Base-by-base conservation (phyloP, 2,113 vertebrate genomes). In the Hippoglossus stenolepis region DNA sequence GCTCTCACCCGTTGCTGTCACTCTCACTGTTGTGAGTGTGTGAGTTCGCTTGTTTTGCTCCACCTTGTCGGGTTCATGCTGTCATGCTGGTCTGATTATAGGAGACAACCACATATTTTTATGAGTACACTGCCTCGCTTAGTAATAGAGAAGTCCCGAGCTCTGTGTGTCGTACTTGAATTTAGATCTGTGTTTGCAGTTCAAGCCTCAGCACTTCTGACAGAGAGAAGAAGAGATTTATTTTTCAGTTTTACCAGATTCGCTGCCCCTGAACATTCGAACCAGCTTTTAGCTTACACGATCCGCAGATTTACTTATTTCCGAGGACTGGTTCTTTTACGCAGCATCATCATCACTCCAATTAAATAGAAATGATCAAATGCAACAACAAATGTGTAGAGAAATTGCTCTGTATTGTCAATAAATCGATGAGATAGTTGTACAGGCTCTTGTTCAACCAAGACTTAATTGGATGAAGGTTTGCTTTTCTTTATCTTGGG, bases 1-100 rank as follows among this genome's bases (percentile, higher is more conserved):
- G 49, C 15, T 62, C 38, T 65, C 45, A 70, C 9, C 23, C 53
- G 71, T 53, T 68, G 43, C 59, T 78, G 11, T 43, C 40, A 43
- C 40, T 43, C 40, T 43, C 40, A 13, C 26, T 5, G 24, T 45
- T 24, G 57, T 24, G 23, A 12, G 70, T 47, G n/a, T 69, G 14
- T 24, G 26, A 38, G 56, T 59, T 67, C 18, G 3, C 70, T 31
- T 47, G 2, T 43, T 12, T 31, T 1, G 20, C 28, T 24, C 31
- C 8, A 58, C 5, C 11, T 57, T 40, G 4, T 74, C 38, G 57
- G 35, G 54, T 70, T 56, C 11, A 28, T 56, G 4, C n/a, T 49
- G 20, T n/a, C 21, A 26, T 58, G 24, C 11, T 28, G 3, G 17
- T 68, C n/a, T n/a, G 4, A 70, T 58, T 58, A 74, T 21, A 65